Conservation (phyloP, 2,888 invertebrate genomes). For the Rugalucina vietnamica region DNA sequence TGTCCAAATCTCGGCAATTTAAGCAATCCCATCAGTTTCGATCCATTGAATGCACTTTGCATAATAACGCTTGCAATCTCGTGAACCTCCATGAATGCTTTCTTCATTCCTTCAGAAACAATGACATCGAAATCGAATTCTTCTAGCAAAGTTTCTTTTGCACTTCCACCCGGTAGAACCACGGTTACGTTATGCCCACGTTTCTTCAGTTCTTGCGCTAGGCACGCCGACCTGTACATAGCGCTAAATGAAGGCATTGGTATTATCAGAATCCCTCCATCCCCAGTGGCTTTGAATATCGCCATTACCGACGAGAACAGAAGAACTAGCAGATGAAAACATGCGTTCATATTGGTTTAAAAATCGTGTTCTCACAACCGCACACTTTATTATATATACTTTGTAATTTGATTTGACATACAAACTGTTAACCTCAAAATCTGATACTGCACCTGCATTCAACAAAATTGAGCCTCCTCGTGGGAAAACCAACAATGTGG, state of each 20-base stretch:
- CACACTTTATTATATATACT: too few relatives aligned
- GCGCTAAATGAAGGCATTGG: background rate
- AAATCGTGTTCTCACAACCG: too few relatives aligned
- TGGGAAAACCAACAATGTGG: too few relatives aligned
- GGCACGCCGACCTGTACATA: background rate
- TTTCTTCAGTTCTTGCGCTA: background rate
- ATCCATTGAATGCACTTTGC: background rate
- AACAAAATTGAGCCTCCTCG: too few relatives aligned
- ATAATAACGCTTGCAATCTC: background rate
- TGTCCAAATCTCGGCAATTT: background rate
- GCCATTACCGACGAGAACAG: too few relatives aligned
- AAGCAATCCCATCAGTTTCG: background rate
- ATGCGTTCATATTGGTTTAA: too few relatives aligned
- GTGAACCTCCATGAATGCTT: background rate
- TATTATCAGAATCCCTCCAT: background rate
- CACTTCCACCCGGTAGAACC: background rate
- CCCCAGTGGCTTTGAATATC: too few relatives aligned
- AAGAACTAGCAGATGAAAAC: too few relatives aligned
- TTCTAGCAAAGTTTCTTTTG: background rate
- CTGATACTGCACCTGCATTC: too few relatives aligned
- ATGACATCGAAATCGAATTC: background rate
- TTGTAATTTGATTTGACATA: too few relatives aligned
- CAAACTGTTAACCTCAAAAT: too few relatives aligned
- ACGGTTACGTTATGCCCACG: background rate
- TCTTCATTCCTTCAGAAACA: background rate